Evolutionary conservation across 2,888 invertebrate species (phyloP).

Genomic region (Pheosia gnoma): DNA sequence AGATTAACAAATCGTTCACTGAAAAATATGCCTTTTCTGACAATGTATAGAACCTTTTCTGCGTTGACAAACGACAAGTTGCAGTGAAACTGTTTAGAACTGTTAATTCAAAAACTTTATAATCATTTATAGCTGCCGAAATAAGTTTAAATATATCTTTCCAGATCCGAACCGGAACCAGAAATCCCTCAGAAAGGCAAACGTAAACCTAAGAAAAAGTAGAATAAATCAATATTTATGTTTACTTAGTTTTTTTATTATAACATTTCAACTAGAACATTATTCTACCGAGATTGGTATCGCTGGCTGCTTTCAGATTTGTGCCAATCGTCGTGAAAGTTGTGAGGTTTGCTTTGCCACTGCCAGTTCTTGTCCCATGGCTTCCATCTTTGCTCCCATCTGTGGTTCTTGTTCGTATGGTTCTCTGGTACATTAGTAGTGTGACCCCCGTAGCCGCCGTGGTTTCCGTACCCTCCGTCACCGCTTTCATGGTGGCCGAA

Average conservation of each 20-base stretch:
- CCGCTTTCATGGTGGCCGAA: conserved; percentile 12
- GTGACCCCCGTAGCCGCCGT: conserved; percentile 38
- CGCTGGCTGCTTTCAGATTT: conserved; percentile 25
- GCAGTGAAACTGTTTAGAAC: too few relatives aligned
- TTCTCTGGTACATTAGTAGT: conserved; percentile 42
- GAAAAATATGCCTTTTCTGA: too few relatives aligned
- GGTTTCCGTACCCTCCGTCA: conserved; percentile 35
- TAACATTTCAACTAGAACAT: neutral
- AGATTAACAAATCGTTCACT: too few relatives aligned
- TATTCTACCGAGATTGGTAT: conserved; percentile 19
- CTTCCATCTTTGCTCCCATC: conserved; percentile 58
- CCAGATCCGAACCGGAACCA: conserved; percentile 69
- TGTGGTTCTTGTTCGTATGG: conserved; percentile 45
- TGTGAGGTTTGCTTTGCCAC: conserved; percentile 34
- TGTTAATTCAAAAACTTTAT: too few relatives aligned
- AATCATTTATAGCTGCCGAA: too few relatives aligned
- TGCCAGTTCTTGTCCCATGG: conserved; percentile 58
- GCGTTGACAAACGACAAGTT: too few relatives aligned
- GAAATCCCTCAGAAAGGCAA: conserved; percentile 61
- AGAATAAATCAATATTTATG: conserved; percentile 17
- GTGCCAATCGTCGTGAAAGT: conserved; percentile 25
- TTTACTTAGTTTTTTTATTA: conserved; percentile 20
- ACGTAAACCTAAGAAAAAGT: conserved; percentile 59
- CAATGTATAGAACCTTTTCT: too few relatives aligned
- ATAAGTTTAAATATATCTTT: conserved; percentile 18